These are phyloP conservation scores for Diarsia rubi DNA, from an alignment of 2,888 invertebrate genomes.

Conservation along the genomic window DNA sequence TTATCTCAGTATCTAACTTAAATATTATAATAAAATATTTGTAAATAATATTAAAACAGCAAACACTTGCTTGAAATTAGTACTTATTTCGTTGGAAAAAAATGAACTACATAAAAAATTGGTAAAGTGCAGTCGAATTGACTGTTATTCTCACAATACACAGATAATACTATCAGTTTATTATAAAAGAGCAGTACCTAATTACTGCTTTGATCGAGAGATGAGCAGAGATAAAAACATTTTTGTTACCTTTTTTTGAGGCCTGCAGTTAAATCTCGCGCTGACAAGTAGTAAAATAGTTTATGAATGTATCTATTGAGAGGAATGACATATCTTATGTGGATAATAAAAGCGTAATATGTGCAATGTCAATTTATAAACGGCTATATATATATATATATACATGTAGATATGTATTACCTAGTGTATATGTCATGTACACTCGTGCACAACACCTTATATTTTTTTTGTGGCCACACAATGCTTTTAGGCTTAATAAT, in stretches of 20 bases:
- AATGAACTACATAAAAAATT: background rate
- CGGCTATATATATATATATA: slow-evolving; percentile 60
- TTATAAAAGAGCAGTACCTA: background rate
- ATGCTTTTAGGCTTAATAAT: slow-evolving; percentile 80
- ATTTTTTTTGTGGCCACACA: slow-evolving; percentile 79
- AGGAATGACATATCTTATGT: slow-evolving; percentile 82
- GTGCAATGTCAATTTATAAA: slow-evolving; percentile 68
- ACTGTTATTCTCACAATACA: background rate
- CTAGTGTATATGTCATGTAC: slow-evolving; percentile 71
- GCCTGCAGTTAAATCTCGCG: slow-evolving; percentile 54
- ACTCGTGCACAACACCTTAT: slow-evolving; percentile 80
- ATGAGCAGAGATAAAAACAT: slow-evolving; percentile 9
- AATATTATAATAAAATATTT: background rate
- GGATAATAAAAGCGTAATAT: slow-evolving; percentile 61
- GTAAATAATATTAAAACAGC: slow-evolving; percentile 5
- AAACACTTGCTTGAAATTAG: background rate
- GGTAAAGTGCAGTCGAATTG: background rate
- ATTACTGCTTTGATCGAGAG: background rate
- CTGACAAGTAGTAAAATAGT: slow-evolving; percentile 59
- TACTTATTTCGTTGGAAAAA: background rate
- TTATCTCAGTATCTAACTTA: background rate
- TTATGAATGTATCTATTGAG: slow-evolving; percentile 64
- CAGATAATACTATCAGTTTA: background rate
- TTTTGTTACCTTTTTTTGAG: slow-evolving; percentile 11
- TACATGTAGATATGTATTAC: slow-evolving; percentile 61